These are phyloP conservation scores for Chlorocebus sabaeus DNA, from an alignment of 2,113 vertebrate genomes.

Conservation along the genomic window DNA sequence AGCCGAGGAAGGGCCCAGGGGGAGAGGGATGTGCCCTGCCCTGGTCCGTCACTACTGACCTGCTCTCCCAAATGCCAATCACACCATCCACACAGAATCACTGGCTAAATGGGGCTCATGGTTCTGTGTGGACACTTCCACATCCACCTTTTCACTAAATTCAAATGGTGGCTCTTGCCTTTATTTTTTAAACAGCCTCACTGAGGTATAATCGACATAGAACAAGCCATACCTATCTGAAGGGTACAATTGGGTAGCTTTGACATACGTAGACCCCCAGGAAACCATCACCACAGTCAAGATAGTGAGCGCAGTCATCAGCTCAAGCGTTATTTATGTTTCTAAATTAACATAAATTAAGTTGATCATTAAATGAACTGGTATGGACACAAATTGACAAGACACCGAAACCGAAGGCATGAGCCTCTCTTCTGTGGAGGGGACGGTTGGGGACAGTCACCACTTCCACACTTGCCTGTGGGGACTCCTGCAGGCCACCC, in stretches of 20 bases:
- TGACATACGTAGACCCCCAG: fast-evolving
- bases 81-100: neutral
- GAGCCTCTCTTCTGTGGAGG: no score
- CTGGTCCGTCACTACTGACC: neutral
- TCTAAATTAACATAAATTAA: neutral
- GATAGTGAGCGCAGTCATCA: fast-evolving
- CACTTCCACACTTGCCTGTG: no score
- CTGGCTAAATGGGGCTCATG: neutral
- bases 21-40: fast-evolving
- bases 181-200: neutral
- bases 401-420: neutral
- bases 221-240: neutral
- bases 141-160: neutral
- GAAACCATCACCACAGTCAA: neutral
- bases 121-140: neutral
- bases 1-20: fast-evolving
- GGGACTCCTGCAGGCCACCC: fast-evolving
- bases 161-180: neutral
- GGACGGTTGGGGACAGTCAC: neutral
- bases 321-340: neutral
- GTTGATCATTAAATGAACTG: neutral
- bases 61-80: neutral
- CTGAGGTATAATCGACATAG: neutral
- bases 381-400: neutral
- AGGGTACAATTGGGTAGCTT: neutral